Percentiles rank a stretch among this genome's conserved stretches.
phyloP scores from a whole-genome alignment of 2,113 vertebrate species.

The Carollia perspicillata region DNA sequence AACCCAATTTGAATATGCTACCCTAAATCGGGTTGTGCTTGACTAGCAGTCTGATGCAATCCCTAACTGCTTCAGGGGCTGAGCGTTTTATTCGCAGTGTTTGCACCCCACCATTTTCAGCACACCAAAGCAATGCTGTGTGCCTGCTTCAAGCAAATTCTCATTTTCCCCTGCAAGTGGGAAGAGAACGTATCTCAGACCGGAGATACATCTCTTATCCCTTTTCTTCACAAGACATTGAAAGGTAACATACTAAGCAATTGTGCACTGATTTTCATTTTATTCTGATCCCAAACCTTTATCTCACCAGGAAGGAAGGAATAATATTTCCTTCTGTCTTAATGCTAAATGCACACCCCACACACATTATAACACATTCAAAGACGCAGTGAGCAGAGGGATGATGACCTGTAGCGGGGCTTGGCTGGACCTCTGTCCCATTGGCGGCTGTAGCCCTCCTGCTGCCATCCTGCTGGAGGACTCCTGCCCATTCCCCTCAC shows the following conservation, averaged over 20 bases:
- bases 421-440: neutral
- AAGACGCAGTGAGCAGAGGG: neutral
- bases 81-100: neutral
- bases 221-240: neutral
- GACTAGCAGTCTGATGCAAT: neutral
- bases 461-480: neutral
- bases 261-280: neutral
- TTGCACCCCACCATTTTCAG: neutral
- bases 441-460: neutral
- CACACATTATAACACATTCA: neutral
- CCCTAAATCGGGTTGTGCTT: neutral
- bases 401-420: neutral
- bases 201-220: neutral
- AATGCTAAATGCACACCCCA: neutral
- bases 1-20: neutral
- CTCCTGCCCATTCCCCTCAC: neutral
- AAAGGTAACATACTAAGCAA: neutral
- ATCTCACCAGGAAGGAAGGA: neutral
- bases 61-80: neutral
- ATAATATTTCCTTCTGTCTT: neutral
- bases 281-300: slow-evolving; percentile 2
- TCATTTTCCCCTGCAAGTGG: neutral
- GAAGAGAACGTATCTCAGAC: neutral
- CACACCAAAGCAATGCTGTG: neutral
- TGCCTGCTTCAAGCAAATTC: neutral